Evolutionary conservation across 2,113 vertebrate species (phyloP), one percentile per base, ranked within the genome.

Genomic region (Microtus pennsylvanicus): DNA sequence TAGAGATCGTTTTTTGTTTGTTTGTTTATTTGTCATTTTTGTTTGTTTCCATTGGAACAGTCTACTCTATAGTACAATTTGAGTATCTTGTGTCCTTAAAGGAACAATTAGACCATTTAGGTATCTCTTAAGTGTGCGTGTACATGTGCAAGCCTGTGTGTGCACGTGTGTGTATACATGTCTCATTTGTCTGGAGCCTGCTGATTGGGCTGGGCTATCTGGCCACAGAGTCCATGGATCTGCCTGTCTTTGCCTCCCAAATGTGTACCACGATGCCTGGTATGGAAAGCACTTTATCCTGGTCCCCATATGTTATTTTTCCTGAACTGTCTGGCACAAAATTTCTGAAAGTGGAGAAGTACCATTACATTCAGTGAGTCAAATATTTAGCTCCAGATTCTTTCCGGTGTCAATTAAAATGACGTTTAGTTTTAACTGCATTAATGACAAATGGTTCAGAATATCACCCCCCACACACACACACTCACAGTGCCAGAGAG

Each of bases 311-410:
- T 14, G 3, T 22, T 69, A 69, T 33, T 69, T 93, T 91, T 90
- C 30, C 65, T 47, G 26, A 87, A 30, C 17, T 28, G 9, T 74
- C 33, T 28, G 11, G 69, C n/a, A 58, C 26, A 87, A 14, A 75
- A 42, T 55, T 95, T 21, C 77, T 94, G 61, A 91, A 94, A 94
- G 14, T 89, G 75, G 58, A n/a, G 58, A 42, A 50, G 74, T 24
- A 75, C 38, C 35, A 45, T 61, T 76, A 47, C 72, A 91, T 74
- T 74, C 35, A 83, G 33, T 19, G 21, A 30, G 61, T n/a, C 26
- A 96, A 67, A 82, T 74, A 89, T 1, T 24, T 58, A 83, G 24
- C 38, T 38, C 26, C 47, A 0, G 72, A 35, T 67, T 93, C 81
- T 52, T 94, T 86, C 22, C 45, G 42, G 30, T 35, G 22, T 30